Evolutionary conservation across 1,140 invertebrate genomes (phyloP).

Genomic region (Drosophila triauraria): DNA sequence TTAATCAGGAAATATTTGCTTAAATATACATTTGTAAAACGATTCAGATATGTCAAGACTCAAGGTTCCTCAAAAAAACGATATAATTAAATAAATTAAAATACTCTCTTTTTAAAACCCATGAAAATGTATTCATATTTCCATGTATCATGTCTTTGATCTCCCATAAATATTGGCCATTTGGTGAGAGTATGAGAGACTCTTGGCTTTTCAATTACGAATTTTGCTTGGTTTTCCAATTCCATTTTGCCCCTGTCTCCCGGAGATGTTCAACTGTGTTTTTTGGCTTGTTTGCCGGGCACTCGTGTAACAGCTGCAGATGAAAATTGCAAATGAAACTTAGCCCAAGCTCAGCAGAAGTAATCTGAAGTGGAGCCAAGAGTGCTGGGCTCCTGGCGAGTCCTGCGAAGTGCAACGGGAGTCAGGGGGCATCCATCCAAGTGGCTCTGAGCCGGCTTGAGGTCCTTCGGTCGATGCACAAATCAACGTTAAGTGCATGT

Average conservation of each 20-base stretch:
- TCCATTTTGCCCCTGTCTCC: slow-evolving; percentile 50
- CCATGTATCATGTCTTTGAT: not conserved
- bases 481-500: slow-evolving; percentile 83
- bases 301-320: slow-evolving; percentile 75
- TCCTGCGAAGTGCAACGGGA: slow-evolving; percentile 28
- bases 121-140: no score
- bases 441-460: slow-evolving; percentile 41
- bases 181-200: slow-evolving; percentile 27
- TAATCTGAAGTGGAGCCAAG: slow-evolving; percentile 24
- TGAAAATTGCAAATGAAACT: slow-evolving; percentile 83
- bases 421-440: slow-evolving; percentile 33
- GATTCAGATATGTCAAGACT: no score
- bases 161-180: not conserved
- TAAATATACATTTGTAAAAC: no score
- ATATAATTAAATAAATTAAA: no score
- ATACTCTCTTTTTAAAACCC: not conserved
- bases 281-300: slow-evolving; percentile 49
- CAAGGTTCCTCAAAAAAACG: no score
- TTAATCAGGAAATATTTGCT: no score
- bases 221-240: slow-evolving; percentile 70
- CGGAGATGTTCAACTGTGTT: slow-evolving; percentile 36
- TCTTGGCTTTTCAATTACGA: slow-evolving; percentile 48
- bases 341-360: slow-evolving; percentile 51
- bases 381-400: slow-evolving; percentile 6
- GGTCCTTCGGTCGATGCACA: slow-evolving; percentile 60